A percentile compares a stretch with the other conserved stretches of the same genome.
These are phyloP conservation scores for Dinothrombium tinctorium DNA, from an alignment of 1,140 invertebrate species.

Conservation along the genomic window DNA sequence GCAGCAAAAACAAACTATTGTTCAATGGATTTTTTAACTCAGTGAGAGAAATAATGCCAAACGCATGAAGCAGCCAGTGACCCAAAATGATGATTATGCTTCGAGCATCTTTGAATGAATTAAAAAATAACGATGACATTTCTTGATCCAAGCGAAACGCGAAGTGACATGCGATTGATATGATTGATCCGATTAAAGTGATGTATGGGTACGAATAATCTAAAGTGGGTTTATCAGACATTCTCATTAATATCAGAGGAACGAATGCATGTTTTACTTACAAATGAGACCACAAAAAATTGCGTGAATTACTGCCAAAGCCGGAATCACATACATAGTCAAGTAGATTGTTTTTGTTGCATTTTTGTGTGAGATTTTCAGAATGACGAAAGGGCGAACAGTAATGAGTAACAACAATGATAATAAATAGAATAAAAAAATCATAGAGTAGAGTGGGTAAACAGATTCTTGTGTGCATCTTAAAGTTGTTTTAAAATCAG, in stretches of 20 bases:
- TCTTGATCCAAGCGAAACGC: conserved; percentile 60
- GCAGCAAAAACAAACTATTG: conserved; percentile 39
- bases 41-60: conserved; percentile 65
- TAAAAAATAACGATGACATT: conserved; percentile 42
- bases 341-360: conserved; percentile 53
- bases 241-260: not conserved
- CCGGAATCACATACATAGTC: conserved; percentile 79
- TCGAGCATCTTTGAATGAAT: conserved; percentile 50
- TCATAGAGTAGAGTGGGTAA: conserved; percentile 86
- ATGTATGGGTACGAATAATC: conserved; percentile 87
- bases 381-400: conserved; percentile 40
- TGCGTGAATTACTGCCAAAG: conserved; percentile 63
- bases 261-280: too few species aligned
- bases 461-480: conserved; percentile 91
- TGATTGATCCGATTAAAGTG: conserved; percentile 68
- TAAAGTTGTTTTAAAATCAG: conserved; percentile 62
- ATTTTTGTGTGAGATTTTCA: conserved; percentile 37
- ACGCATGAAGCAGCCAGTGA: conserved; percentile 77
- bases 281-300: conserved; percentile 70
- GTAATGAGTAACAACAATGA: conserved; percentile 53
- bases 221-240: conserved; percentile 28
- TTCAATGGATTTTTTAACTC: conserved; percentile 35
- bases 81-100: conserved; percentile 63
- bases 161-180: conserved; percentile 78
- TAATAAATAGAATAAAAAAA: conserved; percentile 72